These are phyloP conservation scores for Uloborus plumipes DNA, from an alignment of 2,888 invertebrate genomes.

Conservation along the genomic window DNA sequence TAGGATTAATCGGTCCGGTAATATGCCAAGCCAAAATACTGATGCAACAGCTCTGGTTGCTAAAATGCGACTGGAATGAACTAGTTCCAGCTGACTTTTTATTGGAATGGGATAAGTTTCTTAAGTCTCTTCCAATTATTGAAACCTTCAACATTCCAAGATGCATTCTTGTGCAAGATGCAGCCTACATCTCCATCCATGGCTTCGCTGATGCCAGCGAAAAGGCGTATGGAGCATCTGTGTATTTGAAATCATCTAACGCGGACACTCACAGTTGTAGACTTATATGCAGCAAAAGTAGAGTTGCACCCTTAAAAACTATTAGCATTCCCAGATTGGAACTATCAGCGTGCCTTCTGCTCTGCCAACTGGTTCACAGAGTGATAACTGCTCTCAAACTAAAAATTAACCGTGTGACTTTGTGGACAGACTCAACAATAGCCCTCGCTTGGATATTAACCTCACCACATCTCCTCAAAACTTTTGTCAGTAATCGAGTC, in stretches of 20 bases:
- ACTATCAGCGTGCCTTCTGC: slow-evolving; percentile 16
- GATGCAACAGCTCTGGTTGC: slow-evolving; percentile 22
- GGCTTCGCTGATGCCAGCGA: slow-evolving; percentile 14
- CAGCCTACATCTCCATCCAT: not conserved
- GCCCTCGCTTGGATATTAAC: not conserved
- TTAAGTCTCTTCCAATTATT: not conserved
- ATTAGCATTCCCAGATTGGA: slow-evolving; percentile 19
- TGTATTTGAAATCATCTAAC: not conserved
- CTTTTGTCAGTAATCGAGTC: slow-evolving; percentile 67
- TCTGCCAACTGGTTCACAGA: slow-evolving; percentile 10
- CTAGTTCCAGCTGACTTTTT: not conserved
- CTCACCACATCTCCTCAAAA: slow-evolving; percentile 51
- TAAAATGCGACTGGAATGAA: slow-evolving; percentile 18
- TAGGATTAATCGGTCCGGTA: no score
- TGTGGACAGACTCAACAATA: not conserved
- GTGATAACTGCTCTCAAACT: not conserved
- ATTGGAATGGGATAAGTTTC: not conserved
- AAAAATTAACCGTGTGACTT: not conserved
- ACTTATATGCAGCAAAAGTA: slow-evolving; percentile 1
- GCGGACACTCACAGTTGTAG: not conserved
- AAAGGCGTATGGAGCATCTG: slow-evolving; percentile 6
- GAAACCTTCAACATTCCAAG: not conserved
- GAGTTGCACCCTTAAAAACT: slow-evolving; percentile 10
- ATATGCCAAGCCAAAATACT: no score
- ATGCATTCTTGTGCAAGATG: not conserved